Percentiles rank a stretch among this genome's conserved stretches.
These are phyloP conservation scores for Monoplex corrugatus DNA, from an alignment of 2,888 invertebrate genomes.

Conservation along the genomic window DNA sequence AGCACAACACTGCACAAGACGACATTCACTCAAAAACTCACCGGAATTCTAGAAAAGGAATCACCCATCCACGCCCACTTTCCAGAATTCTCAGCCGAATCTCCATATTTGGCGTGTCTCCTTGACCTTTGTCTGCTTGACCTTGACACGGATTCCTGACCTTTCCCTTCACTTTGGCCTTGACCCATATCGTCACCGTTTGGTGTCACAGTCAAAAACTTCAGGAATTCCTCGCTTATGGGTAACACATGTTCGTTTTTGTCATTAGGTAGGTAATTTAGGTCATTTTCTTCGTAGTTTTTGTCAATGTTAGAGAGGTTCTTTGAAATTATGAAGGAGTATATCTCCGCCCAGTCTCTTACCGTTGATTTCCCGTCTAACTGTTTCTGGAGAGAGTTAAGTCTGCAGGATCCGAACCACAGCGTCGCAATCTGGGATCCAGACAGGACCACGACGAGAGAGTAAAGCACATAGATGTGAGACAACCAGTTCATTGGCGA, in stretches of 20 bases:
- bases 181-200: neutral
- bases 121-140: neutral
- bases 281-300: neutral
- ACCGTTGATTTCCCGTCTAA: neutral
- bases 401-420: neutral
- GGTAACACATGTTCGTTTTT: neutral
- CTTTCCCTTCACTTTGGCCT: neutral
- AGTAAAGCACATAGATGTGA: constrained; percentile 5
- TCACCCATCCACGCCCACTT: constrained; percentile 1
- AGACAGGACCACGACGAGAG: neutral
- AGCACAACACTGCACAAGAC: no score
- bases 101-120: neutral
- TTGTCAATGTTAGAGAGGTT: neutral
- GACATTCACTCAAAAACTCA: neutral
- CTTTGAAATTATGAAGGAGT: neutral
- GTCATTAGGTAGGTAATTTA: no score
- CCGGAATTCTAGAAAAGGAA: neutral
- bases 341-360: neutral
- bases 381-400: neutral
- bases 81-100: neutral
- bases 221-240: neutral
- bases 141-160: constrained; percentile 15
- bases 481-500: neutral
- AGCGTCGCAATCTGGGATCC: neutral
- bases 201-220: neutral